Evolutionary conservation across 2,888 invertebrate genomes (phyloP).

Genomic region (Biston betularia): DNA sequence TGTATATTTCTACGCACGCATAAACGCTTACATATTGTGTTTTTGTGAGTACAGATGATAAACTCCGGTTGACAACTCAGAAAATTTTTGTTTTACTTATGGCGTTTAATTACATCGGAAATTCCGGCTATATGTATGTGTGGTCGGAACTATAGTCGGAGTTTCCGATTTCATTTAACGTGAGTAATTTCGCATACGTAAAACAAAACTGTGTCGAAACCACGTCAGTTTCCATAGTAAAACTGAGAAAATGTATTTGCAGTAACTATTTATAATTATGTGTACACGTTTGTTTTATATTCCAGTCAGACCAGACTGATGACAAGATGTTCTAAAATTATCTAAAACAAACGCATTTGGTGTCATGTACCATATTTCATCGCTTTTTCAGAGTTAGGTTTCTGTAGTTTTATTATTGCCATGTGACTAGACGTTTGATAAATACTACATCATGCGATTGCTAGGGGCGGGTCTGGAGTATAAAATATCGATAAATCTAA

Average conservation of each 20-base stretch:
- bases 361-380: neutral
- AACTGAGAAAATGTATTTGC: too few relatives aligned
- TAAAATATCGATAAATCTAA: constrained; percentile 39
- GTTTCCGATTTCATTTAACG: too few relatives aligned
- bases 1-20: constrained; percentile 15
- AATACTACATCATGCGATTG: constrained; percentile 45
- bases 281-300: neutral
- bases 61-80: constrained; percentile 11
- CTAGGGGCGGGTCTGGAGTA: constrained; percentile 30
- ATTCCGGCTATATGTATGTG: too few relatives aligned
- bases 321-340: neutral
- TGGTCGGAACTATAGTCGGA: too few relatives aligned
- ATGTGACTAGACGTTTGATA: constrained; percentile 36
- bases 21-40: constrained; percentile 2
- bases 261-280: too few relatives aligned
- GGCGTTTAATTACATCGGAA: too few relatives aligned
- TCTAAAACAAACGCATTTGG: neutral
- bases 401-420: constrained; percentile 2
- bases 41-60: constrained; percentile 14
- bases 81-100: too few relatives aligned
- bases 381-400: neutral
- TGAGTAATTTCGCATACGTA: too few relatives aligned
- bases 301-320: neutral
- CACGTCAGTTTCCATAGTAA: too few relatives aligned
- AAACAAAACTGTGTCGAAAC: too few relatives aligned